Evolutionary conservation across 2,113 vertebrate genomes (phyloP), one percentile per base, ranked within the genome.

Genomic region (Mormoops blainvillei): DNA sequence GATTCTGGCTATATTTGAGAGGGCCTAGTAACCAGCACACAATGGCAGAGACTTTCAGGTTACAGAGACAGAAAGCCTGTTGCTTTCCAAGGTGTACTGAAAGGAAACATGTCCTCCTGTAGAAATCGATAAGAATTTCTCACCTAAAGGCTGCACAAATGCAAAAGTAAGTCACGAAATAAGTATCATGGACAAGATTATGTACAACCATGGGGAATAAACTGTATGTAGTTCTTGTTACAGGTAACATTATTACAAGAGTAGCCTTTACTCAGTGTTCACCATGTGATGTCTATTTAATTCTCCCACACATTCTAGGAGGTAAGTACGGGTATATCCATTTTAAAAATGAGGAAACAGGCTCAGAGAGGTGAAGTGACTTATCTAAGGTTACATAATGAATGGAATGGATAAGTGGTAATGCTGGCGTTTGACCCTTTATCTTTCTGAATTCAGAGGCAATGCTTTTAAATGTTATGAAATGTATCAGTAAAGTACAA

Each of bases 341-440:
- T 82, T 89, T 92, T 92, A 50, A 81, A 77, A 76, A 95, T 80
- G 15, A 95, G 67, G 41, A 86, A 86, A 71, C 13, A 36, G 38
- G 24, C 10, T 52, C 41, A 70, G 68, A 52, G 50, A 68, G 8
- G 43, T 48, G 43, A 94, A 58, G 11, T 73, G 56, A 22, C 36
- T 87, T 92, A 43, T 3, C 20, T 24, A 89, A 78, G 63, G 31
- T 68, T 48, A 76, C 48, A 67, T 22, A 45, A 48, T 43, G 4
- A 88, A 33, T 16, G 28, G 80, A 71, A 63, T 26, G 41, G 50
- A 48, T 89, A 94, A 74, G 71, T 48, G 38, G 41, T 19, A 56
- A 19, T 18, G 7, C 13, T 76, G 68, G 48, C 24, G 68, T 76
- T 89, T 89, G 74, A 76, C 33, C 16, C 38, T 20, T 9, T 19